Percentiles rank a stretch among this genome's conserved stretches.
phyloP scores from a whole-genome alignment of 2,113 vertebrate species.

The Leucosticte australis region DNA sequence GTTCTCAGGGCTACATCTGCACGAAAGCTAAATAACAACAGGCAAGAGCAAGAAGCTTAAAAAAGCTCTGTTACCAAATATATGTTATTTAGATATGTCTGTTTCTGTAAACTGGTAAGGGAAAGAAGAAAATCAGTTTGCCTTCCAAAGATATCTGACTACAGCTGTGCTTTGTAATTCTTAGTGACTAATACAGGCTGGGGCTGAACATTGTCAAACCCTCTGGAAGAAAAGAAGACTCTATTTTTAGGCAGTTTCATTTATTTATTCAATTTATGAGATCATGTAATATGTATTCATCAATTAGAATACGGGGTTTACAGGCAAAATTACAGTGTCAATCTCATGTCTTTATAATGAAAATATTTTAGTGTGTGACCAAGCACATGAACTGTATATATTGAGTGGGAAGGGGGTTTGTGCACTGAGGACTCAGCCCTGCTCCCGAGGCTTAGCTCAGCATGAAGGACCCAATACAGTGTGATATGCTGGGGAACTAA shows the following conservation, averaged over 20 bases:
- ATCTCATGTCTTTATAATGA: background rate
- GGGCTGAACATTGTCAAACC: background rate
- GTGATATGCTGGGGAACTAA: background rate
- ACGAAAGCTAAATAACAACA: background rate
- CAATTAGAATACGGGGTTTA: background rate
- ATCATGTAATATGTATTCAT: background rate
- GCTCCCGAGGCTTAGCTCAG: background rate
- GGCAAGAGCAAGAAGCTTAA: background rate
- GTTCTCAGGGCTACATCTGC: conserved; percentile 5
- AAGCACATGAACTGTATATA: background rate
- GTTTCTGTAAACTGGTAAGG: conserved; percentile 3
- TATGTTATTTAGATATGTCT: conserved; percentile 12
- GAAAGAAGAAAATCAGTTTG: background rate
- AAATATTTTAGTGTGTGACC: background rate
- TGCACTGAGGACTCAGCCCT: background rate
- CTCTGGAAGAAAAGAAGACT: background rate
- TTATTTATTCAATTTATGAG: background rate
- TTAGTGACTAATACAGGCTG: background rate
- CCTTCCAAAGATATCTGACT: background rate
- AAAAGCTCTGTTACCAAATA: background rate
- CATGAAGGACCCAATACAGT: fast-evolving
- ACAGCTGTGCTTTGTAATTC: background rate
- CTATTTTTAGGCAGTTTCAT: background rate
- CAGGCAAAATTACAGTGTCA: background rate
- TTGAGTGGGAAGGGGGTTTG: background rate